phyloP scores from a whole-genome alignment of 2,888 invertebrate species.

The Chrysopilus asiliformis region DNA sequence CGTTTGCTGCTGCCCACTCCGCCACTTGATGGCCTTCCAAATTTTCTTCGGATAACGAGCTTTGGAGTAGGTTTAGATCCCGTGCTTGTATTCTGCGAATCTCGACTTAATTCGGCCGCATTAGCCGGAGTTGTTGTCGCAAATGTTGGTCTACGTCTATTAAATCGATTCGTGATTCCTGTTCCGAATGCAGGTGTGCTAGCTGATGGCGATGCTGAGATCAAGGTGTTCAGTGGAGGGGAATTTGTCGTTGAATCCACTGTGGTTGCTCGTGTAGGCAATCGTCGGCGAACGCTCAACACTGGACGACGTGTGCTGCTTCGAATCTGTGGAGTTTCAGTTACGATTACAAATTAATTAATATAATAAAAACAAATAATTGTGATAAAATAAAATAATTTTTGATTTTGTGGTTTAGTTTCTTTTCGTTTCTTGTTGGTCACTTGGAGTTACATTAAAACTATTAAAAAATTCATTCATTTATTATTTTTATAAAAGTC shows the following conservation, averaged over 20 bases:
- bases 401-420: too few species aligned
- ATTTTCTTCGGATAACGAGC: constrained; percentile 16
- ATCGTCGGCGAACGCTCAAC: constrained; percentile 29
- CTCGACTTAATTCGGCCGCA: constrained; percentile 30
- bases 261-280: constrained; percentile 16
- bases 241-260: constrained; percentile 15
- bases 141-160: constrained; percentile 28
- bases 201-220: constrained; percentile 13
- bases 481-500: too few species aligned
- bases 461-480: too few species aligned
- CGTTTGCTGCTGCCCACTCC: too few species aligned
- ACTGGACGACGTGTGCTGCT: constrained; percentile 25
- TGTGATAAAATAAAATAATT: too few species aligned
- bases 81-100: constrained; percentile 1
- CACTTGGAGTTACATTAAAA: too few species aligned
- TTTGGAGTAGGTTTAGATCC: constrained; percentile 5
- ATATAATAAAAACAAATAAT: too few species aligned
- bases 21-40: constrained; percentile 15
- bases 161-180: constrained; percentile 22
- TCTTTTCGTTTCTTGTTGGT: too few species aligned
- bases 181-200: constrained; percentile 1
- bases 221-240: too few species aligned
- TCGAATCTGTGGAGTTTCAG: too few species aligned
- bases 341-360: too few species aligned
- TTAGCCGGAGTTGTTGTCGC: too few species aligned